phyloP scores from a whole-genome alignment of 2,797 vertebrate species.

The Arrhamphus sclerolepis region DNA sequence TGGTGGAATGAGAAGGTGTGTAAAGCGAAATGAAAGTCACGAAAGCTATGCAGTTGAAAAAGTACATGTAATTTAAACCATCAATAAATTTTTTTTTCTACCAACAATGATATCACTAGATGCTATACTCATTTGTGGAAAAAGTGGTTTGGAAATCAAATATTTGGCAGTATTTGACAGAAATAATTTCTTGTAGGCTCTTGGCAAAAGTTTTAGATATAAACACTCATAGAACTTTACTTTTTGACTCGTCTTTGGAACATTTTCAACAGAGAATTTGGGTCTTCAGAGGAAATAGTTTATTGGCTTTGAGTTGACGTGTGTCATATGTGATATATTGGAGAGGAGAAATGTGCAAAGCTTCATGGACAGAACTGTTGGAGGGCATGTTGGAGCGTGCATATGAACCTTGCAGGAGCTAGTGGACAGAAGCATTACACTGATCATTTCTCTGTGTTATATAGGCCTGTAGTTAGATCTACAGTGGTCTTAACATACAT shows the following conservation, averaged over 20 bases:
- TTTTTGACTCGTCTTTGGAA: background rate
- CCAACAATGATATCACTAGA: too few relatives aligned
- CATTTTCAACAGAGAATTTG: conserved; percentile 10
- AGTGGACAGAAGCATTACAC: conserved; percentile 11
- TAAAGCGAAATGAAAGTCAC: conserved; percentile 3
- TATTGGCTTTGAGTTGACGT: background rate
- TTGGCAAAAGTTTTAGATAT: background rate
- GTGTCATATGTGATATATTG: conserved; percentile 24
- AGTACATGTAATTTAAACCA: background rate
- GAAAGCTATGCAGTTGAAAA: background rate
- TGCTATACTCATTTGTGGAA: too few relatives aligned
- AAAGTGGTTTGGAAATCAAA: background rate
- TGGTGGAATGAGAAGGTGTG: conserved; percentile 4
- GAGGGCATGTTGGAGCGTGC: conserved; percentile 21
- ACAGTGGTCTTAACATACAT: too few relatives aligned
- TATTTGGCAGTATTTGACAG: background rate
- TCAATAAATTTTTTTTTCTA: too few relatives aligned
- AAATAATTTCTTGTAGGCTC: background rate
- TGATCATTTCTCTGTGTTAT: background rate
- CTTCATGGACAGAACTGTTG: conserved; percentile 8
- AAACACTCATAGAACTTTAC: background rate
- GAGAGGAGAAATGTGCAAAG: conserved; percentile 4
- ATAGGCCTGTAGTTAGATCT: background rate
- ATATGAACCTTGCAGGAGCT: background rate
- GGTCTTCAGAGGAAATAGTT: background rate